These are phyloP conservation scores for Hypena proboscidalis DNA, from an alignment of 2,888 invertebrate genomes.

Conservation along the genomic window DNA sequence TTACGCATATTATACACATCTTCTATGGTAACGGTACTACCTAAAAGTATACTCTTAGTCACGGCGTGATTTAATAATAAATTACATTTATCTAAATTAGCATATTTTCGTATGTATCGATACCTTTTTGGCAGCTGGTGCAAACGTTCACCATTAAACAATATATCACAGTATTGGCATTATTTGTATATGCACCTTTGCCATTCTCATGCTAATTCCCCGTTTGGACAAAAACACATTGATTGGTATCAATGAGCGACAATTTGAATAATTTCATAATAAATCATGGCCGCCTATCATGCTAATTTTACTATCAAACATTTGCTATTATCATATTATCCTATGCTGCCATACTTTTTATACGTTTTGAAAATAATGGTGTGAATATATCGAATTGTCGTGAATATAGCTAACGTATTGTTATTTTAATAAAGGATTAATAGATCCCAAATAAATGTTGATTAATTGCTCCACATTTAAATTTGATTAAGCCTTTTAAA, in stretches of 20 bases:
- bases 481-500: neutral
- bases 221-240: conserved; percentile 61
- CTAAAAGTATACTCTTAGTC: no score
- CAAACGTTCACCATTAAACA: conserved; percentile 44
- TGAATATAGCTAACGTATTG: conserved; percentile 9
- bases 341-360: conserved; percentile 22
- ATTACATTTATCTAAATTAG: conserved; percentile 8
- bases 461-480: no score
- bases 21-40: no score
- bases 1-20: no score
- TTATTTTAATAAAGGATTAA: conserved; percentile 21
- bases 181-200: conserved; percentile 49
- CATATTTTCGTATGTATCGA: conserved; percentile 5
- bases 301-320: conserved; percentile 57
- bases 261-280: conserved; percentile 74
- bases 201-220: conserved; percentile 70
- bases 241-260: conserved; percentile 62
- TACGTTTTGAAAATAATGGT: conserved; percentile 42
- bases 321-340: conserved; percentile 47
- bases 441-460: neutral
- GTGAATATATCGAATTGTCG: conserved; percentile 14
- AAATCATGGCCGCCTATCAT: conserved; percentile 65
- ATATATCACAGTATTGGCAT: conserved; percentile 48
- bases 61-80: no score
- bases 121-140: conserved; percentile 44